phyloP scores from a whole-genome alignment of 2,797 vertebrate genomes.

The Pempheris klunzingeri region DNA sequence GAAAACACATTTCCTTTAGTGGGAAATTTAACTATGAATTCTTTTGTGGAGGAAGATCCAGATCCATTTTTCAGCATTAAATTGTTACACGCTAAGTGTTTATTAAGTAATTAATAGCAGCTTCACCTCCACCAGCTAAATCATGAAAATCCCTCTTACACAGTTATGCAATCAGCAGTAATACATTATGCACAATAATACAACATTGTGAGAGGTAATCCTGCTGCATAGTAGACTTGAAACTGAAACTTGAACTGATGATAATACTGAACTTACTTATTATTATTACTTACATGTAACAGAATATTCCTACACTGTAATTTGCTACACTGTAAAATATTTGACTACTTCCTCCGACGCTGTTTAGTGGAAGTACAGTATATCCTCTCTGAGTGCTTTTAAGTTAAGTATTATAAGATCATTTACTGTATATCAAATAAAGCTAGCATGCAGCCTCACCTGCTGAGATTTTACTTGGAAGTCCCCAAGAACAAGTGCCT shows the following conservation, averaged over 20 bases:
- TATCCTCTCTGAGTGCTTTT: not conserved
- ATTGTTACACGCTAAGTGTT: not conserved
- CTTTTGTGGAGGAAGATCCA: not conserved
- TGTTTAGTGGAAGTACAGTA: not conserved
- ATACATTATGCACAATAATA: not conserved
- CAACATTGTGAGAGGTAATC: not conserved
- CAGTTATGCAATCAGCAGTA: not conserved
- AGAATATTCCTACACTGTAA: too few species aligned
- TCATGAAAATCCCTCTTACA: not conserved
- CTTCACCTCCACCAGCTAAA: not conserved
- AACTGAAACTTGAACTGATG: too few species aligned
- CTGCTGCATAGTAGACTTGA: too few species aligned
- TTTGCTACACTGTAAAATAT: not conserved
- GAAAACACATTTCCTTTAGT: not conserved
- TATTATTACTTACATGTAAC: too few species aligned
- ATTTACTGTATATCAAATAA: not conserved
- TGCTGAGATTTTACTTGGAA: not conserved
- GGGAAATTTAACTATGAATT: not conserved
- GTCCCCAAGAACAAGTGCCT: not conserved
- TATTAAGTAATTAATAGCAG: too few species aligned
- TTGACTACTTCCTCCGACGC: not conserved
- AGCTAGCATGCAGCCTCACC: not conserved
- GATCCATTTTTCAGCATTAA: not conserved
- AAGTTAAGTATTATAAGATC: not conserved
- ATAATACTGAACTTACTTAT: too few species aligned